These are phyloP conservation scores for Fistularia tabacaria DNA, from an alignment of 2,797 vertebrate species.

Conservation along the genomic window DNA sequence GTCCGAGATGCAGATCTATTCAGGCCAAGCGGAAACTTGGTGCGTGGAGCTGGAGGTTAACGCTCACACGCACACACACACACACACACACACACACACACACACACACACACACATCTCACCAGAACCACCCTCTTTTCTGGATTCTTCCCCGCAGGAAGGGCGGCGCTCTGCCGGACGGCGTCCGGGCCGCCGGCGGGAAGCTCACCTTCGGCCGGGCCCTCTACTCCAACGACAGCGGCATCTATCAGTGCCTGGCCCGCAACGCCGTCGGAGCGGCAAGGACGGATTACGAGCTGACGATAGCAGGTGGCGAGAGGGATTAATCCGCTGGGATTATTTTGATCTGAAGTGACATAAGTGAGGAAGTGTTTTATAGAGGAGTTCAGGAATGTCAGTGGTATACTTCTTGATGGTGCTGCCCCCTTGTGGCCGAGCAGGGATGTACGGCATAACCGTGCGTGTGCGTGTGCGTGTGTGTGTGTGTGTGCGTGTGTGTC, in stretches of 20 bases:
- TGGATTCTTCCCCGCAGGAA: conserved; percentile 42
- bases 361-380: too few species aligned
- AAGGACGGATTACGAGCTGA: conserved; percentile 41
- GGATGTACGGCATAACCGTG: too few species aligned
- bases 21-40: neutral
- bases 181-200: conserved; percentile 22
- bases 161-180: conserved; percentile 57
- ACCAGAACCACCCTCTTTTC: neutral
- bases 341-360: neutral
- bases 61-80: neutral
- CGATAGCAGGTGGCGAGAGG: conserved; percentile 34
- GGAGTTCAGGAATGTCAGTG: too few species aligned
- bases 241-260: conserved; percentile 62
- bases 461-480: neutral
- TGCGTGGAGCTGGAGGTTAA: too few species aligned
- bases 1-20: conserved; percentile 21
- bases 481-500: neutral
- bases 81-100: neutral
- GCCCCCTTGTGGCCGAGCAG: too few species aligned
- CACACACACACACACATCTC: neutral
- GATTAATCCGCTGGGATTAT: too few species aligned
- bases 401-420: too few species aligned
- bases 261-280: conserved; percentile 54
- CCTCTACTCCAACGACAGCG: conserved; percentile 63
- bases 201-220: conserved; percentile 62